phyloP scores from a whole-genome alignment of 2,888 invertebrate genomes.

The Athrips mouffetella region DNA sequence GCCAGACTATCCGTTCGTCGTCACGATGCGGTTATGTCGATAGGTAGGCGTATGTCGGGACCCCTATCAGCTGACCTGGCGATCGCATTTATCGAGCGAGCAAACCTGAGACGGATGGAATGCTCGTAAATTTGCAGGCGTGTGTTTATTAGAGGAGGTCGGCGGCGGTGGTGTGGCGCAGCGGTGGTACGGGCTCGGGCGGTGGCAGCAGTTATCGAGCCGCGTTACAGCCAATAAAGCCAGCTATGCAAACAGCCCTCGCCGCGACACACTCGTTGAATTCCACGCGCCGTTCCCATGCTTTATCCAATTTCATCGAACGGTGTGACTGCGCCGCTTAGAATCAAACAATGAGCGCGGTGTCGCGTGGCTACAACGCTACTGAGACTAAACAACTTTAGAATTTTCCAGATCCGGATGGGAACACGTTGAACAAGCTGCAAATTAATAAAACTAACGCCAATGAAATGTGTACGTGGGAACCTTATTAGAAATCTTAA shows the following conservation, averaged over 20 bases:
- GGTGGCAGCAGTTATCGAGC: constrained; percentile 48
- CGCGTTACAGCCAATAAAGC: constrained; percentile 72
- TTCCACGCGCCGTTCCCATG: constrained; percentile 71
- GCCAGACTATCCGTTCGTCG: constrained; percentile 24
- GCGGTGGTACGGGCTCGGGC: constrained; percentile 32
- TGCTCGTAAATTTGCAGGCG: constrained; percentile 50
- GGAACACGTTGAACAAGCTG: constrained; percentile 29
- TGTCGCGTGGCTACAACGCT: constrained; percentile 58
- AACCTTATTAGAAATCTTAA: background rate
- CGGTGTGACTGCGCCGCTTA: constrained; percentile 58
- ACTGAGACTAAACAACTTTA: constrained; percentile 51
- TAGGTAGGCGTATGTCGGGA: constrained; percentile 2
- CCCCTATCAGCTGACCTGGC: constrained; percentile 18
- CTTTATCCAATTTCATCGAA: constrained; percentile 74
- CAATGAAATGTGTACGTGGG: background rate
- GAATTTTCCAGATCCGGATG: constrained; percentile 53
- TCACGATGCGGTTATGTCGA: constrained; percentile 13
- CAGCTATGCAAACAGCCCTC: constrained; percentile 71
- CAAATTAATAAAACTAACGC: background rate
- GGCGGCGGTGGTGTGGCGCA: constrained; percentile 31
- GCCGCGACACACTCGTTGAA: constrained; percentile 56
- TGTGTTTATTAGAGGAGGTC: constrained; percentile 54
- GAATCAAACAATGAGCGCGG: constrained; percentile 65
- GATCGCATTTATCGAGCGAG: constrained; percentile 25
- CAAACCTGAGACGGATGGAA: constrained; percentile 43